Base-by-base conservation (phyloP, 1,140 invertebrate species). In the Leptinotarsa texana region DNA sequence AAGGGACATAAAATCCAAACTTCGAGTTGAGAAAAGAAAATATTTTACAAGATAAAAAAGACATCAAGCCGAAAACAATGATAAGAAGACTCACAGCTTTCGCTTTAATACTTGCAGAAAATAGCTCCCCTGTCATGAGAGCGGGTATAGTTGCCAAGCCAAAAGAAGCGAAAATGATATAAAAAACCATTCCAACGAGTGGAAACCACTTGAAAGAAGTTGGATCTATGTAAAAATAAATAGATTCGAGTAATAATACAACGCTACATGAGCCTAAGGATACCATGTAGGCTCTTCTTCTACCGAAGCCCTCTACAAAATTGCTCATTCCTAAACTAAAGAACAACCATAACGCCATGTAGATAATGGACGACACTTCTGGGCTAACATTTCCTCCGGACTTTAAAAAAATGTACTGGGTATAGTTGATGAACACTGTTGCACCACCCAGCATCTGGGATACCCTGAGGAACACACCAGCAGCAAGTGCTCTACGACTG, bases 341-440 rank as follows among this genome's bases (percentile, higher is more conserved):
- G 2, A 94, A 96, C 3, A 93, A 85, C 78, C 91, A 90, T 22
- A 91, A 81, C 3, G 83, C 82, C 1, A 82, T 83, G 13, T 89
- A 85, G 1, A 81, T 80, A 2, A 77, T 67, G 4, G 77, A 77
- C 51, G 68, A 70, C 18, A 51, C 47, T n/a, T 67, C 67, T 51
- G 77, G 68, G 24, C 81, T 42, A 5, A 73, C 68, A 22, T 73
- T 73, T 21, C 90, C 83, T 21, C 79, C 82, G 13, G 80, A 77
- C 76, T 81, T 72, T 4, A 72, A 21, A 33, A 80, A 83, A 63
- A 83, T 81, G 17, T 77, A 75, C 74, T 83, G 82, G 11, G 77
- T 76, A 65, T 82, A 82, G 47, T 22, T 18, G 22, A 70, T 61
- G 68, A 78, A 78, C 5, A 70, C 70, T 2, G 69, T 63, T 57